A percentile compares a stretch with the other conserved stretches of the same genome.
Evolutionary conservation across 2,113 vertebrate species (phyloP).

Genomic region (Antigone vipio): DNA sequence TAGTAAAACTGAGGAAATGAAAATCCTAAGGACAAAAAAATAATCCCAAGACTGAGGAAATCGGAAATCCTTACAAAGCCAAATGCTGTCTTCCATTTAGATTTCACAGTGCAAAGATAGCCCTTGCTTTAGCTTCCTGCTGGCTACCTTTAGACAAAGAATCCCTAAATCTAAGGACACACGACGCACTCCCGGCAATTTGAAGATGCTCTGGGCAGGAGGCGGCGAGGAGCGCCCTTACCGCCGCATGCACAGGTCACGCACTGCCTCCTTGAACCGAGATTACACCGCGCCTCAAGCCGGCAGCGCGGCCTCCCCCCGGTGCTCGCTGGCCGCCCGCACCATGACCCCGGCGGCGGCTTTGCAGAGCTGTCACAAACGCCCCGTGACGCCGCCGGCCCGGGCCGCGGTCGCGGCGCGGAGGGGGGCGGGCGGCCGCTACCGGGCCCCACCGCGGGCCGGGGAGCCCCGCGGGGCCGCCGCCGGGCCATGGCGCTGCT

Average conservation of each 20-base stretch:
- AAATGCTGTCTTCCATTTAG: not conserved
- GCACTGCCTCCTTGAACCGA: not conserved
- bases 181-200: rapidly evolving
- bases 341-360: slow-evolving; percentile 7
- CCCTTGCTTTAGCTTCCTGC: rapidly evolving
- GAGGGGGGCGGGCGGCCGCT: not conserved
- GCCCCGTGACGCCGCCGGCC: not conserved
- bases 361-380: slow-evolving; percentile 5
- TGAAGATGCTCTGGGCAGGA: not conserved
- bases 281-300: not conserved
- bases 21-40: not conserved
- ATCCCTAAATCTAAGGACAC: rapidly evolving
- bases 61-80: not conserved
- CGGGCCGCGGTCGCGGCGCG: not conserved
- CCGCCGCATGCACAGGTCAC: not conserved
- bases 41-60: not conserved
- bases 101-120: not conserved
- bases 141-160: not conserved
- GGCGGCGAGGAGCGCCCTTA: not conserved
- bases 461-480: not conserved
- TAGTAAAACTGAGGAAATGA: not conserved
- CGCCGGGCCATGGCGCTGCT: slow-evolving; percentile 11
- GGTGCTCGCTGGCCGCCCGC: not conserved
- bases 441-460: not conserved
- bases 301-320: not conserved